A percentile compares a stretch with the other conserved stretches of the same genome.
Conservation (phyloP, 2,797 vertebrate genomes). For the Geotrypetes seraphini region DNA sequence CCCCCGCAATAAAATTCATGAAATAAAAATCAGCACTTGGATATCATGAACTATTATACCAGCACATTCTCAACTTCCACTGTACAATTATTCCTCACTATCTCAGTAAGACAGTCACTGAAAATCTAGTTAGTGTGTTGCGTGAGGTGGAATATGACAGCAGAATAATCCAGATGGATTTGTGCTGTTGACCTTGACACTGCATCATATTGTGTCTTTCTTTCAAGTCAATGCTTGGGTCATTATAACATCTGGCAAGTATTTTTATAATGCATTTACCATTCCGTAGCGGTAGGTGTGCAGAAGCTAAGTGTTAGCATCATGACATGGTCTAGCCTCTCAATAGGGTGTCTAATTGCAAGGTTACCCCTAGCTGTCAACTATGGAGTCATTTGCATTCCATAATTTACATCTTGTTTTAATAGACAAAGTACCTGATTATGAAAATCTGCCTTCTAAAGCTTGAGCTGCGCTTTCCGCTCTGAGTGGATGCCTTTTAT, state of each 20-base stretch:
- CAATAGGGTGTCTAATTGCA: slow-evolving; percentile 31
- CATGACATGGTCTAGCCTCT: slow-evolving; percentile 15
- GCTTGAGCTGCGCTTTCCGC: not conserved
- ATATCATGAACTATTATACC: not conserved
- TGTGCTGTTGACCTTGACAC: slow-evolving; percentile 59
- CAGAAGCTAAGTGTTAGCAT: slow-evolving; percentile 28
- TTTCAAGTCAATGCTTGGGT: slow-evolving; percentile 29
- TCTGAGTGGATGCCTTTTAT: too few species aligned
- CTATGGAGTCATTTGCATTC: not conserved
- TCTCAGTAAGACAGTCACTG: slow-evolving; percentile 2
- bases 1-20: slow-evolving; percentile 9
- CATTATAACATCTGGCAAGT: slow-evolving; percentile 20
- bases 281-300: slow-evolving; percentile 22
- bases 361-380: slow-evolving; percentile 9
- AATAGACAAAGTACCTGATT: slow-evolving; percentile 23
- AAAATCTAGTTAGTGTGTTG: slow-evolving; percentile 51
- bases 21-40: slow-evolving; percentile 13
- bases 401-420: slow-evolving; percentile 5
- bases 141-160: slow-evolving; percentile 50
- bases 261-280: slow-evolving; percentile 7
- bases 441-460: slow-evolving; percentile 20
- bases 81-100: not conserved
- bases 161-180: slow-evolving; percentile 59
- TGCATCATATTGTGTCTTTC: slow-evolving; percentile 41
- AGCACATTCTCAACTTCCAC: not conserved